Conservation (phyloP, 2,113 vertebrate species). For the Nasalis larvatus region DNA sequence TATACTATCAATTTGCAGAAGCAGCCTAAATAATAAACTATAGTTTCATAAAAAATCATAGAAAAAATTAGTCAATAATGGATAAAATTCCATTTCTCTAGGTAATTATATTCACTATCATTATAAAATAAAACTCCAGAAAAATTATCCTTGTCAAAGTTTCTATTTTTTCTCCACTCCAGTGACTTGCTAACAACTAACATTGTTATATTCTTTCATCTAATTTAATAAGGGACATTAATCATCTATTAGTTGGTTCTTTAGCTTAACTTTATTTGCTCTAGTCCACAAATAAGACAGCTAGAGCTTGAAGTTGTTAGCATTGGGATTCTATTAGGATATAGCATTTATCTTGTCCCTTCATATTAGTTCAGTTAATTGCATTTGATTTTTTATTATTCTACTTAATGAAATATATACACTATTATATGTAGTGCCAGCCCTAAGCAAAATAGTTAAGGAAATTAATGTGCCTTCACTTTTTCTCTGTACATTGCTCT, state of each 20-base stretch:
- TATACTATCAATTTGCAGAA: neutral
- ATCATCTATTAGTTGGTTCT: conserved; percentile 75
- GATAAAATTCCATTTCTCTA: conserved; percentile 55
- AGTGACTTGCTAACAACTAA: conserved; percentile 67
- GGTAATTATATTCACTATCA: conserved; percentile 61
- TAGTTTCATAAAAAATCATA: conserved; percentile 53
- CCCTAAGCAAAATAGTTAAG: conserved; percentile 64
- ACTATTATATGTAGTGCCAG: conserved; percentile 33
- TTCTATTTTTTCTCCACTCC: conserved; percentile 36
- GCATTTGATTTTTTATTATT: conserved; percentile 76
- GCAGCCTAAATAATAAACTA: neutral
- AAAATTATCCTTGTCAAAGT: conserved; percentile 70
- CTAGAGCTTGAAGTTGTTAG: conserved; percentile 75
- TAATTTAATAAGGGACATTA: conserved; percentile 77
- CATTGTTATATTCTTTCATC: conserved; percentile 72
- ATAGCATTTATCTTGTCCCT: conserved; percentile 71
- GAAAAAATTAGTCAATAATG: conserved; percentile 29
- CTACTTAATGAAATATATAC: conserved; percentile 71
- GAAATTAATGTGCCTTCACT: conserved; percentile 58
- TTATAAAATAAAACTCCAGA: conserved; percentile 71
- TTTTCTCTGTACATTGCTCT: conserved; percentile 26
- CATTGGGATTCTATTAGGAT: conserved; percentile 73
- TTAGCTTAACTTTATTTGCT: conserved; percentile 71
- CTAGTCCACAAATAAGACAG: conserved; percentile 70
- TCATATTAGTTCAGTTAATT: conserved; percentile 76